Percentiles rank a stretch among this genome's conserved stretches.
These are phyloP conservation scores for Neodiprion pinetum DNA, from an alignment of 1,140 invertebrate genomes.

Conservation along the genomic window DNA sequence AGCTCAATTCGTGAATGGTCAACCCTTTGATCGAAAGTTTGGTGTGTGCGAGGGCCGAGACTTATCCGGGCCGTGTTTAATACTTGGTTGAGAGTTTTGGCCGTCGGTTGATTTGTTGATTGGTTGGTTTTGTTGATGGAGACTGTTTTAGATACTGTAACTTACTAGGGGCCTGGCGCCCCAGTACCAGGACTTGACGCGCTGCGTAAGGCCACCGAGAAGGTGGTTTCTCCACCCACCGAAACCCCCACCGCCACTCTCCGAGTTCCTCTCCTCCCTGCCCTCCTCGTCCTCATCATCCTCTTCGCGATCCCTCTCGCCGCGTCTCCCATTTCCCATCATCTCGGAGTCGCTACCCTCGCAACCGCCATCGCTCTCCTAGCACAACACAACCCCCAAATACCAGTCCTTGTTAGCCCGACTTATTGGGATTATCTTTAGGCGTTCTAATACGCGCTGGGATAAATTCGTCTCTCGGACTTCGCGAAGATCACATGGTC, in stretches of 20 bases:
- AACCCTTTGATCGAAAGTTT: too few relatives aligned
- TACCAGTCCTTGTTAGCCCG: slow-evolving; percentile 18
- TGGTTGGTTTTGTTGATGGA: neutral
- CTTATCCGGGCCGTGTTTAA: neutral
- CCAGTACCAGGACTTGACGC: slow-evolving; percentile 95
- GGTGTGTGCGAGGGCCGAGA: neutral
- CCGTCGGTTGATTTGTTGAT: neutral
- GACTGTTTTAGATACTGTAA: slow-evolving; percentile 54
- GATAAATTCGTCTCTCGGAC: too few relatives aligned
- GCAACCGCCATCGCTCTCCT: slow-evolving; percentile 60
- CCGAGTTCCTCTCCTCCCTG: slow-evolving; percentile 59
- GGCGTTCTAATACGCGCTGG: too few relatives aligned
- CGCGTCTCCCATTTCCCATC: slow-evolving; percentile 57
- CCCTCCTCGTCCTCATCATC: slow-evolving; percentile 57
- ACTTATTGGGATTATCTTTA: neutral
- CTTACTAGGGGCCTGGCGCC: slow-evolving; percentile 90
- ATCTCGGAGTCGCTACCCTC: slow-evolving; percentile 63
- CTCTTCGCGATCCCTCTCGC: slow-evolving; percentile 35
- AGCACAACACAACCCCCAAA: slow-evolving; percentile 39
- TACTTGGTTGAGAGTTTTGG: neutral
- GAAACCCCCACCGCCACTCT: slow-evolving; percentile 79
- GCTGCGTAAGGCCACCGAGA: slow-evolving; percentile 90
- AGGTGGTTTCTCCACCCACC: slow-evolving; percentile 85
- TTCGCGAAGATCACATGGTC: too few relatives aligned
- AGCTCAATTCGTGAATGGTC: too few relatives aligned